Evolutionary conservation across 1,140 invertebrate genomes (phyloP).

Genomic region (Berghia stephanieae): DNA sequence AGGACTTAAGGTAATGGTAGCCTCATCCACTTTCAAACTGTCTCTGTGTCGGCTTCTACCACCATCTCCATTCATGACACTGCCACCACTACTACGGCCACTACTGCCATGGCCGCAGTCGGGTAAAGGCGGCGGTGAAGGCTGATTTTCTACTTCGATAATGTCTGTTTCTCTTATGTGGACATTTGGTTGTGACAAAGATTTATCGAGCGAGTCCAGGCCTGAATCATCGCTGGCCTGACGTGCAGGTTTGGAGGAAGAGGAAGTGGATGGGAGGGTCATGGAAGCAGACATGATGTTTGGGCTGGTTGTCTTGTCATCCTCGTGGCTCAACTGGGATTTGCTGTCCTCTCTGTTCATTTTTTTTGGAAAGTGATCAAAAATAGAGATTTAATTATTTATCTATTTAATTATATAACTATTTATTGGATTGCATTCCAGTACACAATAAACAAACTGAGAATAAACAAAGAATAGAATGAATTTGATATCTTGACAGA

Average conservation of each 20-base stretch:
- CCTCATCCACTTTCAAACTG: too few species aligned
- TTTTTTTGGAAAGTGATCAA: too few species aligned
- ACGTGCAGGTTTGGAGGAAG: slow-evolving; percentile 24
- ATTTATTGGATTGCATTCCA: too few species aligned
- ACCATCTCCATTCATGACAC: too few species aligned
- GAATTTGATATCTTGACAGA: too few species aligned
- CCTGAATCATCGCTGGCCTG: slow-evolving; percentile 40
- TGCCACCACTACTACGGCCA: too few species aligned
- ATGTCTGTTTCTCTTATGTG: slow-evolving; percentile 43
- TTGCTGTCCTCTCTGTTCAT: slow-evolving; percentile 23
- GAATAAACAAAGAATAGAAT: too few species aligned
- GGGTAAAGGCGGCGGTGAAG: slow-evolving; percentile 34
- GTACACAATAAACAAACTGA: too few species aligned
- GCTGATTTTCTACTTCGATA: slow-evolving; percentile 33
- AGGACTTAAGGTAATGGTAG: too few species aligned
- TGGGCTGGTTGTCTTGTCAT: slow-evolving; percentile 65
- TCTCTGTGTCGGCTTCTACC: too few species aligned
- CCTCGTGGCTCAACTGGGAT: slow-evolving; percentile 32
- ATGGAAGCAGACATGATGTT: slow-evolving; percentile 69
- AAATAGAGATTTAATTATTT: too few species aligned
- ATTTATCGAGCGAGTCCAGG: slow-evolving; percentile 42
- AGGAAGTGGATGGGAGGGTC: slow-evolving; percentile 25
- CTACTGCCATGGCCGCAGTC: background rate
- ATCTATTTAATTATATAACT: too few species aligned
- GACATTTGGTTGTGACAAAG: slow-evolving; percentile 56